Base-by-base conservation (phyloP, 1,140 invertebrate species). In the Rhopalosiphum maidis region DNA sequence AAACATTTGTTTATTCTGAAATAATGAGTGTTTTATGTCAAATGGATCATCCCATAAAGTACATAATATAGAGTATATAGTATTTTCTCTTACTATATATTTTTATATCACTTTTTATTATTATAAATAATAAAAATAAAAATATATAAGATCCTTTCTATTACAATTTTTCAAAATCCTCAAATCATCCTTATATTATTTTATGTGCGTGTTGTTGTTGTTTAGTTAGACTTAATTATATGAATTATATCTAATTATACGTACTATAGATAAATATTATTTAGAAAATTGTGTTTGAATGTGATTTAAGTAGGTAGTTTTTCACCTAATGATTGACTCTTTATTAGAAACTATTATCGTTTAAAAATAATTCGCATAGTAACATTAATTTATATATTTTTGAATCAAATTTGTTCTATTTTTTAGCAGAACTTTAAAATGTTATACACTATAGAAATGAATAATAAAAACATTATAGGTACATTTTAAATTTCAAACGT, bases 271-370 rank as follows among this genome's bases (percentile, higher is more conserved):
- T 68, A 60, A 55, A 5, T 60, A 60, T 90, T 90, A 90, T 68
- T 90, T 90, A 90, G 89, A 90, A 68, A 90, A 90, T 60, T 68
- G 89, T 90, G 25, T 68, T 90, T 37, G 37, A 68, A 90, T 90
- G 41, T 68, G 22, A 41, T 60, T 90, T 90, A 46, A n/a, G 35
- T 89, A 30, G 9, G 51, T 89, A 89, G 89, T 90, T 15, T 30
- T 90, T 90, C 4, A 89, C 37, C 18, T 22, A 60, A 90, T 30
- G 37, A 43, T 43, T 90, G 43, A 8, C 54, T 68, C 7, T 68
- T n/a, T 90, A 46, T 21, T 51, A n/a, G 21, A 51, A 48, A n/a
- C 5, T 77, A n/a, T n/a, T 2, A 77, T 5, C 15, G n/a, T 77
- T n/a, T n/a, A 6, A 77, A n/a, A 18, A n/a, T n/a, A n/a, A n/a